A percentile compares a stretch with the other conserved stretches of the same genome.
Conservation (phyloP, 2,797 vertebrate species). For the Psittacula echo region DNA sequence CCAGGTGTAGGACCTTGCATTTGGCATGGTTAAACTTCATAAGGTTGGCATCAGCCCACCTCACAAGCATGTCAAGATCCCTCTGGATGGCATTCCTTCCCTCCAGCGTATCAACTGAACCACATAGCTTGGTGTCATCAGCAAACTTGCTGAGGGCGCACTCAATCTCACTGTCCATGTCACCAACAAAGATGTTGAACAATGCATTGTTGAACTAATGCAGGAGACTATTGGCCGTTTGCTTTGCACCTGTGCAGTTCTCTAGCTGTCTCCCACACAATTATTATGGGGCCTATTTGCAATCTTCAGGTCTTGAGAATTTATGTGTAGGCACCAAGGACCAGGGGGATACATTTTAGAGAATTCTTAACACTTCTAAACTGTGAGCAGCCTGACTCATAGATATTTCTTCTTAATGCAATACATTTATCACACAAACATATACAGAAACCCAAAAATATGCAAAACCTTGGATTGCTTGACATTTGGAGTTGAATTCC, state of each 20-base stretch:
- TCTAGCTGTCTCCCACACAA: background rate
- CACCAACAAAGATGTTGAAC: too few species aligned
- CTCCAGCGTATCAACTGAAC: too few species aligned
- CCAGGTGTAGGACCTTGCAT: too few species aligned
- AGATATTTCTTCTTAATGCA: background rate
- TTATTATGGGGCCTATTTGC: background rate
- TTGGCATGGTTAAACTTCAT: too few species aligned
- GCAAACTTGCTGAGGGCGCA: too few species aligned
- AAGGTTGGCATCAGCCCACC: too few species aligned
- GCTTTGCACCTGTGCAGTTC: background rate
- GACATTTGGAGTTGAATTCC: background rate
- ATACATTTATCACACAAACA: background rate
- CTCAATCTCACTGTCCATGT: too few species aligned
- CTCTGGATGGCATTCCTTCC: too few species aligned
- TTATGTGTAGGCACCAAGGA: background rate
- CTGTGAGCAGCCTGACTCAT: background rate
- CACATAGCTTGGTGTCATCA: too few species aligned
- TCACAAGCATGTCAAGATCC: too few species aligned
- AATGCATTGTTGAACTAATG: too few species aligned
- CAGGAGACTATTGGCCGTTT: background rate
- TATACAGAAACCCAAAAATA: background rate
- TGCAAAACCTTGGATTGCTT: background rate
- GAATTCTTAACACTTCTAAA: background rate
- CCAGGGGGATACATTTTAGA: background rate
- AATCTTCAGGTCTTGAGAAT: background rate